phyloP scores from a whole-genome alignment of 2,888 invertebrate species.

The Zygaena filipendulae region DNA sequence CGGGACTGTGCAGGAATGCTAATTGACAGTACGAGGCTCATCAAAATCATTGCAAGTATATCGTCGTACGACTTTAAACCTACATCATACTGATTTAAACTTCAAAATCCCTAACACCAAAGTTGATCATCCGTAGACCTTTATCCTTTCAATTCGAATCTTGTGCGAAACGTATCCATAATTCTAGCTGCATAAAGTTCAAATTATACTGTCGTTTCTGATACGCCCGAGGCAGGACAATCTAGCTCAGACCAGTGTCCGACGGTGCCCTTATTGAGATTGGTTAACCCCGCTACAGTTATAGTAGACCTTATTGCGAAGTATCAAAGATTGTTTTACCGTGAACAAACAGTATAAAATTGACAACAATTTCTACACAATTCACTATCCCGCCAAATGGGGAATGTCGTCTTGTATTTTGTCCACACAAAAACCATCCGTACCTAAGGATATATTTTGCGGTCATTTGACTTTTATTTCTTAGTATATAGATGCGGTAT shows the following conservation, averaged over 20 bases:
- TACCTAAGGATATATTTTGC: too few species aligned
- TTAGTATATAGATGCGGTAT: too few species aligned
- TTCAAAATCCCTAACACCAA: too few species aligned
- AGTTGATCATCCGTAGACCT: conserved; percentile 14
- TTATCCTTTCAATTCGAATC: conserved; percentile 11
- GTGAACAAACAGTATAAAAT: too few species aligned
- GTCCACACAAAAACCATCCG: neutral
- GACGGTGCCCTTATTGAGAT: conserved; percentile 33
- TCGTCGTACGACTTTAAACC: conserved; percentile 17
- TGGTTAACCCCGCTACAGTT: conserved; percentile 18
- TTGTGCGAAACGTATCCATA: conserved; percentile 22
- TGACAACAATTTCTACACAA: conserved; percentile 16
- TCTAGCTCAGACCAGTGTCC: conserved; percentile 37
- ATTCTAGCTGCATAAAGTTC: conserved; percentile 19
- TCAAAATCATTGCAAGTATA: conserved; percentile 23
- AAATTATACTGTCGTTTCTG: conserved; percentile 17
- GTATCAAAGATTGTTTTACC: neutral
- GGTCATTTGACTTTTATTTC: too few species aligned
- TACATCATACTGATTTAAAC: too few species aligned
- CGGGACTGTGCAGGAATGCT: conserved; percentile 29
- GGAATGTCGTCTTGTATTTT: conserved; percentile 5
- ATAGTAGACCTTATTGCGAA: conserved; percentile 14
- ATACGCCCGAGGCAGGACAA: conserved; percentile 29
- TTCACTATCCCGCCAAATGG: conserved; percentile 16
- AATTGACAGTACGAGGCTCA: conserved; percentile 33